Base-by-base conservation (phyloP, 2,797 vertebrate species). In the Linurgus olivaceus region DNA sequence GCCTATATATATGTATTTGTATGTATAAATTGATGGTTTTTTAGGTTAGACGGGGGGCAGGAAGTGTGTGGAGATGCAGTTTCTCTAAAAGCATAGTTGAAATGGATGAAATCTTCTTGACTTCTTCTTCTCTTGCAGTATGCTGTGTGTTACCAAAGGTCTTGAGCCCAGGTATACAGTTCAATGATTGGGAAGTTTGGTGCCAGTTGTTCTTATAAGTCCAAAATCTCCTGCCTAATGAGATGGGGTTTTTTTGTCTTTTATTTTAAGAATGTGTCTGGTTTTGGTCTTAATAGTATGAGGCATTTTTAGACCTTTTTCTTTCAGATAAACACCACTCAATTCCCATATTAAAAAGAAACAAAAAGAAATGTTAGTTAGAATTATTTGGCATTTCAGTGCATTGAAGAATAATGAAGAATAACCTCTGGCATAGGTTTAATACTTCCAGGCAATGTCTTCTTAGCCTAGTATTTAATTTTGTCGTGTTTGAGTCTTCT, bases 1-100 rank as follows among this genome's bases (percentile, higher is more conserved):
- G 3, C 19, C 50, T 72, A 0, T 48, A 14, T 62, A 4, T 3
- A 9, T 52, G 1, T 25, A 31, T 44, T 4, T 38, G 6, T 42
- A 11, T 72, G 7, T 67, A 15, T 72, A 63, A 38, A 29, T 21
- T 47, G 44, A 50, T 38, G 50, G 0, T 35, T 59, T 74, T 82
- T 75, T 71, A 57, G 21, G 26, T 54, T 58, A 74, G 28, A 15
- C 58, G 14, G 2, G 52, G 9, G 48, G 28, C 74, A 42, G 75
- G 26, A 67, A 81, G 24, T 70, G 25, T 45, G 24, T 88, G 38
- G 17, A 66, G 19, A 35, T 63, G 23, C 21, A 84, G 31, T 44
- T 86, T 83, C 37, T 68, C n/a, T 59, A 67, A 81, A 81, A 57
- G 31, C 40, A 29, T 11, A 28, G 13, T 5, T 81, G 44, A 77